These are phyloP conservation scores for Drosophila ironensis DNA, from an alignment of 1,140 invertebrate genomes.

Conservation along the genomic window DNA sequence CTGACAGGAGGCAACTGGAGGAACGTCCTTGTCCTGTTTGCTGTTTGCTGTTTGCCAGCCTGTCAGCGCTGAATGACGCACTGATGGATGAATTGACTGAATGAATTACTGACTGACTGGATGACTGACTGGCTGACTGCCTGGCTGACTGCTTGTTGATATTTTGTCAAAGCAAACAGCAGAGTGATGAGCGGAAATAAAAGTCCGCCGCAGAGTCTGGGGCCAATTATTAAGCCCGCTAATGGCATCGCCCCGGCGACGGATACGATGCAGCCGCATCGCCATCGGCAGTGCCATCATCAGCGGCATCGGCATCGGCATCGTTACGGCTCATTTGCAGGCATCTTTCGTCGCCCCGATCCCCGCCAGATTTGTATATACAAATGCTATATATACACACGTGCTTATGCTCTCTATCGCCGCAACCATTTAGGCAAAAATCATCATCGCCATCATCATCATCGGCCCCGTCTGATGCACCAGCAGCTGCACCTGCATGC, in stretches of 20 bases:
- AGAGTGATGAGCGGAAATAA: constrained; percentile 50
- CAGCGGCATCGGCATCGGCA: constrained; percentile 24
- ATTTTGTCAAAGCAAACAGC: constrained; percentile 47
- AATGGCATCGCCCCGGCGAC: constrained; percentile 59
- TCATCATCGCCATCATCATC: too few relatives aligned
- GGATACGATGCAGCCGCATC: constrained; percentile 39
- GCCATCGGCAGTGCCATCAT: too few relatives aligned
- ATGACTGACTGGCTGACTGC: constrained; percentile 36
- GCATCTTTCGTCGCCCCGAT: constrained; percentile 29
- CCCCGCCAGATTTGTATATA: background rate
- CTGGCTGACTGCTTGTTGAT: constrained; percentile 48
- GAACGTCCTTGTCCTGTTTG: constrained; percentile 48
- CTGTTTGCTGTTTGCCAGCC: constrained; percentile 54
- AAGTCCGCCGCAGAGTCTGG: constrained; percentile 48
- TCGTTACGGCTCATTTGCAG: constrained; percentile 44
- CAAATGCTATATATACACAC: background rate
- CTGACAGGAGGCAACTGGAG: background rate
- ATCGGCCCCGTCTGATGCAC: too few relatives aligned
- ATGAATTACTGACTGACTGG: constrained; percentile 20
- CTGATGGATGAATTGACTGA: constrained; percentile 56
- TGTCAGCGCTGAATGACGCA: constrained; percentile 71
- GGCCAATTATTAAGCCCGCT: constrained; percentile 70
- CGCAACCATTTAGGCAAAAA: constrained; percentile 50
- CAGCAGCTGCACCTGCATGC: background rate
- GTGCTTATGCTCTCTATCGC: constrained; percentile 18